phyloP scores from a whole-genome alignment of 2,797 vertebrate species.

The Cryptoprocta ferox region DNA sequence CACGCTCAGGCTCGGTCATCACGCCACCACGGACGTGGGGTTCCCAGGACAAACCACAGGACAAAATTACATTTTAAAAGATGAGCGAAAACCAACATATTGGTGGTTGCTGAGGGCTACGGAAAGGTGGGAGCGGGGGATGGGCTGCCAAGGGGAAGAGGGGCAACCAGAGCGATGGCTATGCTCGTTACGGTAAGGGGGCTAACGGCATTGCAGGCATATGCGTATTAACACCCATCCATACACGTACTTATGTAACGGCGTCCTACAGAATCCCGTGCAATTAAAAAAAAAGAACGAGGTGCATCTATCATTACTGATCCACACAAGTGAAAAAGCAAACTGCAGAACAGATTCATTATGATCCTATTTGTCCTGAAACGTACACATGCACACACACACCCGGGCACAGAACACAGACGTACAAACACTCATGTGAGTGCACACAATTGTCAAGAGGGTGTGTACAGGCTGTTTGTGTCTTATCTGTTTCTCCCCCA shows the following conservation, averaged over 20 bases:
- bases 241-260: fast-evolving
- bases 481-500: background rate
- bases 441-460: background rate
- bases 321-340: background rate
- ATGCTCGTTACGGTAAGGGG: background rate
- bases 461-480: fast-evolving
- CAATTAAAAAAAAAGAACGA: background rate
- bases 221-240: background rate
- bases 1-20: background rate
- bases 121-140: fast-evolving
- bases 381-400: background rate
- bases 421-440: fast-evolving
- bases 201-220: fast-evolving
- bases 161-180: fast-evolving
- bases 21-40: fast-evolving
- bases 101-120: fast-evolving
- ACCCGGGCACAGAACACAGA: fast-evolving
- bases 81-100: background rate
- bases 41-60: background rate
- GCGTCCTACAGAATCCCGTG: background rate
- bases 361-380: background rate
- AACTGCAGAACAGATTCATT: fast-evolving
- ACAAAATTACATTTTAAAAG: background rate
- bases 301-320: background rate
- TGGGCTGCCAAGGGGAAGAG: fast-evolving